A percentile compares a stretch with the other conserved stretches of the same genome.
phyloP scores from a whole-genome alignment of 30 jellyfish, hydroid and myxozoan species.

The Aurelia aurita region DNA sequence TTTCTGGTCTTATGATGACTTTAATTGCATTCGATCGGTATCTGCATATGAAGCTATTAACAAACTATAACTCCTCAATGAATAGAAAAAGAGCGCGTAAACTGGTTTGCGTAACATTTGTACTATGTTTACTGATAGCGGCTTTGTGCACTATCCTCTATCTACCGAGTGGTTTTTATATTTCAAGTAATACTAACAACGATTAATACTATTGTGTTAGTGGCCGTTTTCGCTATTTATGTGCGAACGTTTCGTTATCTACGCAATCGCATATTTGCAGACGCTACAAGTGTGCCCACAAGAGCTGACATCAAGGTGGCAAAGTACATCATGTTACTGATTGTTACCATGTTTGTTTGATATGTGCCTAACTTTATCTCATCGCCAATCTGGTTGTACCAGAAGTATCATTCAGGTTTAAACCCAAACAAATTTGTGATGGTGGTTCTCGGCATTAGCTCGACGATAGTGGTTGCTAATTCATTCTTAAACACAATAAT shows the following conservation, averaged over 20 bases:
- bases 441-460: neutral
- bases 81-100: neutral
- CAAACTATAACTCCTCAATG: slow-evolving; percentile 6
- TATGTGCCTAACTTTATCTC: slow-evolving; percentile 13
- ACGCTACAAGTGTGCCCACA: neutral
- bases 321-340: neutral
- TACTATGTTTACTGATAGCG: neutral
- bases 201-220: neutral
- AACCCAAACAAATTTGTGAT: neutral
- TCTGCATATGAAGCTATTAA: neutral
- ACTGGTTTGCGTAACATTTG: neutral
- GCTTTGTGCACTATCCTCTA: slow-evolving; percentile 10
- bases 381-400: slow-evolving; percentile 5
- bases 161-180: neutral
- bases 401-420: neutral
- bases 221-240: neutral
- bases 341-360: neutral
- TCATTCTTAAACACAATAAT: neutral
- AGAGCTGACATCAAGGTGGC: neutral
- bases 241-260: neutral
- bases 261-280: neutral
- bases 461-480: neutral
- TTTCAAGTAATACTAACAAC: neutral
- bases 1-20: slow-evolving; percentile 27
- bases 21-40: slow-evolving; percentile 41